phyloP scores from a whole-genome alignment of 2,113 vertebrate species.

The Equus quagga region DNA sequence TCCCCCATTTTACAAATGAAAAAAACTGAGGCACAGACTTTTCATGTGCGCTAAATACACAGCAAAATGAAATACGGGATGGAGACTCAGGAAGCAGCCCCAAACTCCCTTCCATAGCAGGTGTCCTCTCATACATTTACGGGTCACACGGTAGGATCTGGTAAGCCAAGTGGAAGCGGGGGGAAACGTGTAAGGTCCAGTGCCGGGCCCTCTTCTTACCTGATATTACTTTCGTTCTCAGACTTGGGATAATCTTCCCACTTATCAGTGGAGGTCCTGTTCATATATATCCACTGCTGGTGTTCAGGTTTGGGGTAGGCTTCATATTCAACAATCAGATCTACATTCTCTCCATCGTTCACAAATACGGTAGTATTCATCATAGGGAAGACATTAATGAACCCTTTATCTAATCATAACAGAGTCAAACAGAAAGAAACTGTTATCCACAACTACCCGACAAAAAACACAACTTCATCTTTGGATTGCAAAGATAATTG shows the following conservation, averaged over 20 bases:
- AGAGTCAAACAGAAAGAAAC: constrained; percentile 60
- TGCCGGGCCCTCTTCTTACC: constrained; percentile 85
- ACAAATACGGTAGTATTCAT: constrained; percentile 92
- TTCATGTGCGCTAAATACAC: not conserved
- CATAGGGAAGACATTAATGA: constrained; percentile 89
- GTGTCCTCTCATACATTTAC: accelerated
- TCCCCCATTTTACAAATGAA: not conserved
- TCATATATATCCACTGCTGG: constrained; percentile 94
- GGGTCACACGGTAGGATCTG: not conserved
- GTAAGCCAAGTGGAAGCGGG: not conserved
- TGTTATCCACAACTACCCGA: not conserved
- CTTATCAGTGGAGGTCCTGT: constrained; percentile 90
- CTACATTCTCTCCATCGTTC: constrained; percentile 94
- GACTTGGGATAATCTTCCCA: constrained; percentile 93
- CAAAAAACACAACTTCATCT: not conserved
- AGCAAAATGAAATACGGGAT: not conserved
- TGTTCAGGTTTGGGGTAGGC: constrained; percentile 92
- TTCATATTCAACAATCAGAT: constrained; percentile 91
- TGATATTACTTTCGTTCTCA: constrained; percentile 89
- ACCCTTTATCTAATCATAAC: constrained; percentile 92
- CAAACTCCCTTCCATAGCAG: not conserved
- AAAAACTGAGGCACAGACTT: not conserved
- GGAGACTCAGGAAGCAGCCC: not conserved
- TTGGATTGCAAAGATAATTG: not conserved
- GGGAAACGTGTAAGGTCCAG: accelerated